phyloP scores from a whole-genome alignment of 1,140 invertebrate species.

The Wasmannia auropunctata region DNA sequence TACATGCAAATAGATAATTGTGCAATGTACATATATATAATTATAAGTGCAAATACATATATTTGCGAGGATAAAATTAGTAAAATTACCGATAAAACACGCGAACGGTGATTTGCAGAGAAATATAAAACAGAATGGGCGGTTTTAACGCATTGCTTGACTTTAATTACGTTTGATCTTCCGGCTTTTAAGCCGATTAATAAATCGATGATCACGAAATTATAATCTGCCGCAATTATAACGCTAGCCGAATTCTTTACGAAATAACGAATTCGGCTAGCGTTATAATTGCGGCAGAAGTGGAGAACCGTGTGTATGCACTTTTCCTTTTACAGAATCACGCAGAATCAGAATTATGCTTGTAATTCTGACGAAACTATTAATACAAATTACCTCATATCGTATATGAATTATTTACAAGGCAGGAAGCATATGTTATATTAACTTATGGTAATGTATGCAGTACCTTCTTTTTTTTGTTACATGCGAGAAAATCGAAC shows the following conservation, averaged over 20 bases:
- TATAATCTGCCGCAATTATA: too few relatives aligned
- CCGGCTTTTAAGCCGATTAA: conserved; percentile 7
- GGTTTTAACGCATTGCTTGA: neutral
- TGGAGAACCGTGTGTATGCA: neutral
- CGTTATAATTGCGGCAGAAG: neutral
- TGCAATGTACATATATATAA: neutral
- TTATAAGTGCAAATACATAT: neutral
- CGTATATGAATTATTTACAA: conserved; percentile 29
- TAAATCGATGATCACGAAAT: neutral
- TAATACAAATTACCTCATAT: neutral
- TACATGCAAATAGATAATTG: neutral
- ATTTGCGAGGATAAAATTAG: neutral
- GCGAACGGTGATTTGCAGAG: neutral
- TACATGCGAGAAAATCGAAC: neutral
- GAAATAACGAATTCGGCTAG: too few relatives aligned
- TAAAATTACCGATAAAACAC: neutral
- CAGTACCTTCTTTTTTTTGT: neutral
- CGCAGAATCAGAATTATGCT: neutral
- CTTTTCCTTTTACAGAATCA: neutral
- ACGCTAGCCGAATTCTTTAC: too few relatives aligned
- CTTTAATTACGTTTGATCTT: neutral
- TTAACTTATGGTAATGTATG: conserved; percentile 33
- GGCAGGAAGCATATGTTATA: neutral
- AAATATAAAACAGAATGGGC: neutral
- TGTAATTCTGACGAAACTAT: conserved; percentile 8